Percentiles rank a stretch among this genome's conserved stretches.
phyloP scores from a whole-genome alignment of 2,113 vertebrate genomes.

The Gymnarchus niloticus region DNA sequence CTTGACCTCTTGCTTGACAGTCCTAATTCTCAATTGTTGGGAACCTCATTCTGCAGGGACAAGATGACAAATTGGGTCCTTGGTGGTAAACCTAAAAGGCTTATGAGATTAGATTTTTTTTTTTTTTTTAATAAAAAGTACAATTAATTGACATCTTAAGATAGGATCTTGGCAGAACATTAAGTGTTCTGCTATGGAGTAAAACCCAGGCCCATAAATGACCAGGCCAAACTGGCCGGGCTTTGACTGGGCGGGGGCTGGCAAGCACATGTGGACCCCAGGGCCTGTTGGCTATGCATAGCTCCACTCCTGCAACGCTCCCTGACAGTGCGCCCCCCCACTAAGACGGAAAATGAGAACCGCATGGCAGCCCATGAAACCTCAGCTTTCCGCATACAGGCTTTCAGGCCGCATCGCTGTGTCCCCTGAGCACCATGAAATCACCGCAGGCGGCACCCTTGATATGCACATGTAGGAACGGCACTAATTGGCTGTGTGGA shows the following conservation, averaged over 20 bases:
- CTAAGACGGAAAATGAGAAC: slow-evolving; percentile 49
- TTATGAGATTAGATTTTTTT: neutral
- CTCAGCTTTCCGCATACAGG: slow-evolving; percentile 41
- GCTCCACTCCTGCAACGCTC: neutral
- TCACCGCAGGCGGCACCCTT: slow-evolving; percentile 48
- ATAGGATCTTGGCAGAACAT: neutral
- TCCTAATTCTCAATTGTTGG: neutral
- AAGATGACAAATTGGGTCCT: neutral
- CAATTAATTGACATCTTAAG: neutral
- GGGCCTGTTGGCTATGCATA: neutral
- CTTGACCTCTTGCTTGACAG: neutral
- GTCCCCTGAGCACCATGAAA: slow-evolving; percentile 45
- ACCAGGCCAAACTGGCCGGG: slow-evolving; percentile 45
- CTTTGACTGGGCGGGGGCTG: slow-evolving; percentile 39
- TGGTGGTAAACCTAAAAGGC: neutral
- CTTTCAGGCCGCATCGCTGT: slow-evolving; percentile 47
- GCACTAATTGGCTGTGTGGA: no score
- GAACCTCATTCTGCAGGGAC: neutral
- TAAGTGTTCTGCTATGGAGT: slow-evolving; percentile 29
- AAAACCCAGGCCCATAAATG: slow-evolving; percentile 51
- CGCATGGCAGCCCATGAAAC: slow-evolving; percentile 49
- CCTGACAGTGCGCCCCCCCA: slow-evolving; percentile 4
- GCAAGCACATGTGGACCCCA: slow-evolving; percentile 46
- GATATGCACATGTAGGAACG: no score
- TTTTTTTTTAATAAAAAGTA: neutral